These are phyloP conservation scores for Sesia bembeciformis DNA, from an alignment of 2,888 invertebrate species.

Conservation along the genomic window DNA sequence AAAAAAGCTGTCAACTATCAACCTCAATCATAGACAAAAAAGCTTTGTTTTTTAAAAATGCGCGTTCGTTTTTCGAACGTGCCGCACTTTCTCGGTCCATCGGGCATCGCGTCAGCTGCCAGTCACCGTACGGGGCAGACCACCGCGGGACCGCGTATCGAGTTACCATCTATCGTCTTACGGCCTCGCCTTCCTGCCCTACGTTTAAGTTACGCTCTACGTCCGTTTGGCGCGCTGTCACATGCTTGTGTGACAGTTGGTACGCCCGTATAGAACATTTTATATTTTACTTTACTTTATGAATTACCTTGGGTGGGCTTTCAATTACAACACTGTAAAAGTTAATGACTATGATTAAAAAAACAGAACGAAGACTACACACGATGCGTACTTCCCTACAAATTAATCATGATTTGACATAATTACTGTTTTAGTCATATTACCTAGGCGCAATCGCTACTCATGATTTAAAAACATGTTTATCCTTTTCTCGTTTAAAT, in stretches of 20 bases:
- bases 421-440: too few species aligned
- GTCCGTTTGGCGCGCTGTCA: slow-evolving; percentile 57
- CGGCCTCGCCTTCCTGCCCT: slow-evolving; percentile 62
- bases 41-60: slow-evolving; percentile 10
- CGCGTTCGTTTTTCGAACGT: slow-evolving; percentile 50
- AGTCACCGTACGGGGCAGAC: slow-evolving; percentile 56
- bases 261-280: slow-evolving; percentile 17
- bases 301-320: too few species aligned
- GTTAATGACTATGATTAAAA: too few species aligned
- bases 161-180: slow-evolving; percentile 69
- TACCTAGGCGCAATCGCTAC: too few species aligned
- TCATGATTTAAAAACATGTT: too few species aligned
- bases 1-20: slow-evolving; percentile 15
- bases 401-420: too few species aligned
- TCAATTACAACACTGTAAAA: too few species aligned
- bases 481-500: too few species aligned
- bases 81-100: slow-evolving; percentile 71
- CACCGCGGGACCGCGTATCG: slow-evolving; percentile 58
- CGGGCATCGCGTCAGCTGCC: slow-evolving; percentile 70
- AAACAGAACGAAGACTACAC: too few species aligned
- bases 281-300: too few species aligned
- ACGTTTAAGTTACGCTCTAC: slow-evolving; percentile 67
- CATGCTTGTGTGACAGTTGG: slow-evolving; percentile 58
- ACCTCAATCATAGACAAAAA: slow-evolving; percentile 28
- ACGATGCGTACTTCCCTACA: too few species aligned